Conservation (phyloP, 2,797 vertebrate genomes). For the Hylomyscus alleni region DNA sequence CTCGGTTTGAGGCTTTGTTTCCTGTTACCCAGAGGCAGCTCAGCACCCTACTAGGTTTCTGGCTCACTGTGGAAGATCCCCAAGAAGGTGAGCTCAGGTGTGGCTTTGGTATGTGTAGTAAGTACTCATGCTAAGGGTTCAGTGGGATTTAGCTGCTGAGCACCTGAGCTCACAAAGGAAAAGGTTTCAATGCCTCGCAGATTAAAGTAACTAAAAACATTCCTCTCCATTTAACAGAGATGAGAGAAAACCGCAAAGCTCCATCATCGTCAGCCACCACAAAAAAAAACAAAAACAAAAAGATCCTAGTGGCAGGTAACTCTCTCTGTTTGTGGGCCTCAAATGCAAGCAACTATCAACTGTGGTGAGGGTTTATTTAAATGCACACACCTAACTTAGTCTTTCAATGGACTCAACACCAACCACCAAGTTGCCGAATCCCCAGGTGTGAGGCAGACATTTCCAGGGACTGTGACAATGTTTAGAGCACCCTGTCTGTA, state of each 20-base stretch:
- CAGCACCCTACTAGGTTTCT: slow-evolving; percentile 9
- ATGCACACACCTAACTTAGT: neutral
- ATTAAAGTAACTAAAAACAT: slow-evolving; percentile 71
- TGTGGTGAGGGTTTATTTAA: neutral
- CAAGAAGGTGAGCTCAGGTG: neutral
- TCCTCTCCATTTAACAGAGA: slow-evolving; percentile 69
- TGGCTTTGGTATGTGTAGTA: slow-evolving; percentile 39
- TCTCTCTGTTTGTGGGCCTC: neutral
- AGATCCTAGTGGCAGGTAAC: neutral
- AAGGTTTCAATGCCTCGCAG: slow-evolving; percentile 47
- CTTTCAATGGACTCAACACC: neutral
- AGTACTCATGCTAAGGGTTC: slow-evolving; percentile 27
- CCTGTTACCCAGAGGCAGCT: neutral
- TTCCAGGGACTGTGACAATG: neutral
- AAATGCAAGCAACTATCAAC: neutral
- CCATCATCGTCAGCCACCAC: neutral
- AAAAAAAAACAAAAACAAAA: neutral
- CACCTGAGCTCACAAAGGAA: slow-evolving; percentile 56
- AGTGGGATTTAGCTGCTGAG: slow-evolving; percentile 41
- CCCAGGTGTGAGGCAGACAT: neutral
- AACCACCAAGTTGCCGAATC: neutral
- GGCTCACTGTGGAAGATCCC: neutral
- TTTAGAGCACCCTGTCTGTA: neutral
- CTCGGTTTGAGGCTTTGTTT: slow-evolving; percentile 19
- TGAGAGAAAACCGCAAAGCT: neutral